These are phyloP conservation scores for Falcaria lacertinaria DNA, from an alignment of 2,888 invertebrate genomes.

Conservation along the genomic window DNA sequence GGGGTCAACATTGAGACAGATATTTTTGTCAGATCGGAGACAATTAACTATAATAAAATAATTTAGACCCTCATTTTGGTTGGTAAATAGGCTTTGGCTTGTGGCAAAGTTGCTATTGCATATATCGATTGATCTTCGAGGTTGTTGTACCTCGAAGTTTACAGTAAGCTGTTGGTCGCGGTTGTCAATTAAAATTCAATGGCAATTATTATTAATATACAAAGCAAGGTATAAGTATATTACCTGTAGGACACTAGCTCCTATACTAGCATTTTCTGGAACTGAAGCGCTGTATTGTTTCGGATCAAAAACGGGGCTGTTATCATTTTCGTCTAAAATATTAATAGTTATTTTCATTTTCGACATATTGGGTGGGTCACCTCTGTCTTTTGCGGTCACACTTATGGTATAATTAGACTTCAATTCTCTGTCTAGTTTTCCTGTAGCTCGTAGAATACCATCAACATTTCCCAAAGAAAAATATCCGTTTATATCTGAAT, in stretches of 20 bases:
- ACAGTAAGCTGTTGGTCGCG: too few species aligned
- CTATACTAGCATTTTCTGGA: conserved; percentile 96
- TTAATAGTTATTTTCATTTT: conserved; percentile 84
- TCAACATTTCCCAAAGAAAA: conserved; percentile 93
- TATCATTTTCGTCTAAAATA: conserved; percentile 93
- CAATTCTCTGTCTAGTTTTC: conserved; percentile 91
- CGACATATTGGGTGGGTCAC: conserved; percentile 88
- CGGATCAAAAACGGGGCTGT: conserved; percentile 92
- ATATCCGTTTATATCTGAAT: conserved; percentile 80
- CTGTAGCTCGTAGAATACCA: conserved; percentile 91
- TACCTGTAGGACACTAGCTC: conserved; percentile 92
- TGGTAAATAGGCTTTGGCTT: too few species aligned
- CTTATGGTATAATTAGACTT: conserved; percentile 86
- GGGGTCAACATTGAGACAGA: too few species aligned
- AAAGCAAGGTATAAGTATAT: conserved; percentile 18
- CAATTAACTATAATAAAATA: too few species aligned
- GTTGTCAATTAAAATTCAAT: too few species aligned
- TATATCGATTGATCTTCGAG: too few species aligned
- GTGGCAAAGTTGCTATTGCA: too few species aligned
- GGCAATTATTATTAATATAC: conserved; percentile 3
- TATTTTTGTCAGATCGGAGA: too few species aligned
- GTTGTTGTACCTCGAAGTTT: too few species aligned
- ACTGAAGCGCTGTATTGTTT: conserved; percentile 94
- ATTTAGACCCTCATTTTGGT: too few species aligned
- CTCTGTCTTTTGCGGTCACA: conserved; percentile 92